phyloP scores from a whole-genome alignment of 1,140 invertebrate species.

The Pantala flavescens region DNA sequence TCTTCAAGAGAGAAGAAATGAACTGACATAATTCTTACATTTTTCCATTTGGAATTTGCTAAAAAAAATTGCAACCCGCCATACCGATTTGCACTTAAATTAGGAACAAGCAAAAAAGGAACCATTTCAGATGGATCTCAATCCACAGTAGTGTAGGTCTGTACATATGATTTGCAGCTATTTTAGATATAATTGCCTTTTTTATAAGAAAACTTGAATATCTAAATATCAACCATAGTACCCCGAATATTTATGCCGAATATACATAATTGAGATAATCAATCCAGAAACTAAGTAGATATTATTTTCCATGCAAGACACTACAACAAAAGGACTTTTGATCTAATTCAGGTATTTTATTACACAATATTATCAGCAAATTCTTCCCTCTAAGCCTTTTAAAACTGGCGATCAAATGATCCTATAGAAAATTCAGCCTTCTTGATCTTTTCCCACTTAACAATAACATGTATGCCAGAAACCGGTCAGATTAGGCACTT shows the following conservation, averaged over 20 bases:
- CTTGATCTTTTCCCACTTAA: background rate
- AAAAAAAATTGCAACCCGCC: background rate
- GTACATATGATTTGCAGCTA: no score
- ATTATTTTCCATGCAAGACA: no score
- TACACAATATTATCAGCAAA: no score
- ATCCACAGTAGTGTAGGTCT: no score
- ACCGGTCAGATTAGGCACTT: conserved; percentile 4
- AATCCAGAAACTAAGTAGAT: no score
- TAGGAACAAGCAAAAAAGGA: conserved; percentile 4
- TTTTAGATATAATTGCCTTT: no score
- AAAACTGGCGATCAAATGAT: background rate
- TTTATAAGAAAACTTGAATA: no score
- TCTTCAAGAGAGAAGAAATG: background rate
- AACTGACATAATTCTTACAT: background rate
- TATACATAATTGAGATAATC: no score
- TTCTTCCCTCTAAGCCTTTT: background rate
- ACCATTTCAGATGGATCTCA: background rate
- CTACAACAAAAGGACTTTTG: no score
- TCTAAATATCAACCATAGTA: no score
- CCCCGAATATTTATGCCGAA: no score
- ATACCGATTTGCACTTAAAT: conserved; percentile 3
- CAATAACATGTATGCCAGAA: background rate
- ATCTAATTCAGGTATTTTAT: no score
- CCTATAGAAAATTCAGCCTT: background rate
- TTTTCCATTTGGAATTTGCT: background rate